phyloP scores from a whole-genome alignment of 2,888 invertebrate species.

The Neoascia interrupta region DNA sequence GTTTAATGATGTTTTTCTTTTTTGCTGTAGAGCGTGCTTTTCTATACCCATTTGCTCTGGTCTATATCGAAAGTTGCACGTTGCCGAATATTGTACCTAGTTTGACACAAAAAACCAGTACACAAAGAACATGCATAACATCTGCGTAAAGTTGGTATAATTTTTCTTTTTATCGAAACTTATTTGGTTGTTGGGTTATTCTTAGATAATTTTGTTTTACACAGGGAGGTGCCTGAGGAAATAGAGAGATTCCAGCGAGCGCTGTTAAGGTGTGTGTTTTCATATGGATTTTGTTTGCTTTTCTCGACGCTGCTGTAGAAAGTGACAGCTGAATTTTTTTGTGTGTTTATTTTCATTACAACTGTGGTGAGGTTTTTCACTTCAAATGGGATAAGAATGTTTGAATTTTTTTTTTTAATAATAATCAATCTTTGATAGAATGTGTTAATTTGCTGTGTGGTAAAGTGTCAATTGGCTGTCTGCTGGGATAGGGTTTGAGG shows the following conservation, averaged over 20 bases:
- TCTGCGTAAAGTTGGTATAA: conserved; percentile 39
- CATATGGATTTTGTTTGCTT: conserved; percentile 1
- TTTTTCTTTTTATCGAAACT: conserved; percentile 27
- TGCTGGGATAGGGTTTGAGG: too few relatives aligned
- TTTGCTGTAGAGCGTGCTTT: neutral
- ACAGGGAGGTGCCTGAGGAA: too few relatives aligned
- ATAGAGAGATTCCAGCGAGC: conserved; percentile 28
- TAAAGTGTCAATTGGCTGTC: too few relatives aligned
- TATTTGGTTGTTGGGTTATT: conserved; percentile 29
- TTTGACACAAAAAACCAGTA: conserved; percentile 17
- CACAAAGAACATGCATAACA: conserved; percentile 23
- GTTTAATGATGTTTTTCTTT: neutral
- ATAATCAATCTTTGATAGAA: conserved; percentile 39
- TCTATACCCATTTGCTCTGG: neutral
- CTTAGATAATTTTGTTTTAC: too few relatives aligned
- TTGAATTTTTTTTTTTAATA: conserved; percentile 48
- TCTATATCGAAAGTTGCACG: conserved; percentile 23
- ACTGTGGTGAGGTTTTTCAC: conserved; percentile 32
- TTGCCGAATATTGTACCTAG: conserved; percentile 13
- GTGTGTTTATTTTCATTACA: conserved; percentile 57
- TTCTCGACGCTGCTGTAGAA: conserved; percentile 42
- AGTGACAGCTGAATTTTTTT: conserved; percentile 59
- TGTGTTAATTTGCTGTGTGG: conserved; percentile 44
- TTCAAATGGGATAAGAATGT: conserved; percentile 48
- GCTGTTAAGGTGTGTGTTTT: conserved; percentile 9